Conservation (phyloP, 2,113 vertebrate species). For the Podarcis cretensis region DNA sequence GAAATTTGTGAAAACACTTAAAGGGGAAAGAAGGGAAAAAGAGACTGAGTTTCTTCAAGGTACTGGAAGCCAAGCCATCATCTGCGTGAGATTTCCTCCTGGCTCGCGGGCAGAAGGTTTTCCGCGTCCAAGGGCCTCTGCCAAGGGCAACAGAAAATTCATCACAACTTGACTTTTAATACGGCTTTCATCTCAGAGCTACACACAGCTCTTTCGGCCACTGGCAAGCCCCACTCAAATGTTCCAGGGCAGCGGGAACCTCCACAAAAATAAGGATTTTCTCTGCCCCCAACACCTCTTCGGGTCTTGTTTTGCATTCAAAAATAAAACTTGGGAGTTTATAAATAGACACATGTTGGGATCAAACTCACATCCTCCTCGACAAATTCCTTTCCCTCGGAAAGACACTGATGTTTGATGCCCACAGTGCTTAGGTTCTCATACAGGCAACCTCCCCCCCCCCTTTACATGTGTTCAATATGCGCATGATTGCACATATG, state of each 20-base stretch:
- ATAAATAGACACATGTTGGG: conserved; percentile 53
- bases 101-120: background rate
- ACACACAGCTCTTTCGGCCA: background rate
- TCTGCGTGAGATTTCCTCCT: conserved; percentile 62
- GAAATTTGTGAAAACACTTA: background rate
- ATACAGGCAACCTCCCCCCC: too few species aligned
- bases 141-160: conserved; percentile 66
- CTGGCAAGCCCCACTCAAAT: conserved; percentile 10
- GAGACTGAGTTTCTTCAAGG: conserved; percentile 7
- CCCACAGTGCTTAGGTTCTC: too few species aligned
- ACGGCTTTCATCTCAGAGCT: conserved; percentile 36
- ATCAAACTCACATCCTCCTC: rapidly evolving
- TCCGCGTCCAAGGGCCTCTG: conserved; percentile 7
- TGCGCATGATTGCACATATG: too few species aligned
- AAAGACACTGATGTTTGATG: too few species aligned
- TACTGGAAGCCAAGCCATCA: conserved; percentile 40
- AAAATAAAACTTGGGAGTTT: conserved; percentile 8
- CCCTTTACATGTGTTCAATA: background rate
- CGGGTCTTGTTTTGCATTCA: background rate
- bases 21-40: background rate
- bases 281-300: background rate
- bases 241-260: conserved; percentile 40
- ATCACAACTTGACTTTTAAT: conserved; percentile 28
- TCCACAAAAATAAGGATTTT: conserved; percentile 25
- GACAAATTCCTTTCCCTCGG: background rate